These are phyloP conservation scores for Ondatra zibethicus DNA, from an alignment of 2,113 vertebrate genomes.

Conservation along the genomic window DNA sequence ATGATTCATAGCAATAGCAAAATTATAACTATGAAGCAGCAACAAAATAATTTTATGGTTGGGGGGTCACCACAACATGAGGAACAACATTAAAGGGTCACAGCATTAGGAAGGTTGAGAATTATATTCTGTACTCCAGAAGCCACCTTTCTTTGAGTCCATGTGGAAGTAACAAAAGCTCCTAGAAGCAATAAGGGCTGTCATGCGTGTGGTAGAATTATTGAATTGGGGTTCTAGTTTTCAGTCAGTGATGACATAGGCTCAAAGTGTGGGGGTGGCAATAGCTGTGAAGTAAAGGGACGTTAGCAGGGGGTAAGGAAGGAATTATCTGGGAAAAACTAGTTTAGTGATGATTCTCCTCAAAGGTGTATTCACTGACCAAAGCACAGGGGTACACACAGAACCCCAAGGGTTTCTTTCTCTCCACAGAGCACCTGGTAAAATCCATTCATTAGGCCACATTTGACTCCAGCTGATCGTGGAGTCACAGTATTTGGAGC, in stretches of 20 bases:
- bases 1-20: neutral
- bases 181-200: neutral
- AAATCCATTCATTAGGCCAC: neutral
- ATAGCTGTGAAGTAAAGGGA: neutral
- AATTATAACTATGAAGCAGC: neutral
- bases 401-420: neutral
- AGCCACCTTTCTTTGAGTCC: neutral
- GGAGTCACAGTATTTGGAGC: neutral
- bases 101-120: neutral
- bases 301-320: neutral
- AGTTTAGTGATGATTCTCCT: neutral
- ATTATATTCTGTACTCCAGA: neutral
- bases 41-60: neutral
- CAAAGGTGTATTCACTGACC: neutral
- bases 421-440: neutral
- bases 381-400: neutral
- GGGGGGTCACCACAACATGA: neutral
- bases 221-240: neutral
- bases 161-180: neutral
- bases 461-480: too few relatives aligned
- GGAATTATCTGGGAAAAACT: neutral
- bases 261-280: neutral
- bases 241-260: neutral
- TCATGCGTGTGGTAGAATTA: neutral
- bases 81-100: neutral